Base-by-base conservation (phyloP, 2,113 vertebrate species). In the Rhinoptilus africanus region DNA sequence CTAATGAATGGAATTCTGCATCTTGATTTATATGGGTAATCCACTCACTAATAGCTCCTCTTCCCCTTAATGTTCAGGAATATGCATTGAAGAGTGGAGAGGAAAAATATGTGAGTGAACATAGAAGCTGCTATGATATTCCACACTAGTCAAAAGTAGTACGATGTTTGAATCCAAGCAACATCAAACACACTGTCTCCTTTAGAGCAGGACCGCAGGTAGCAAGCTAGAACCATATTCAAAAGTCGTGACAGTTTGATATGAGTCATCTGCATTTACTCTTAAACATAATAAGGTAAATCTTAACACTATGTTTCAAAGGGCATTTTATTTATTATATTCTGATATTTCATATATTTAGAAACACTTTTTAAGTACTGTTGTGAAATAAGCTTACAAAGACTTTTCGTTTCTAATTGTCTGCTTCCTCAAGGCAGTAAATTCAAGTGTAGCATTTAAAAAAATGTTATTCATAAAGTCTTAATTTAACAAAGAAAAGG, bases 201-300 rank as follows among this genome's bases (percentile, higher is more conserved):
- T 89, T 96, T 89, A 97, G 68, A 91, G 82, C 45, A 26, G 50
- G 67, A 73, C 45, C 92, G 32, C 54, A 56, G 51, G 77, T 72
- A 80, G 50, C 9, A 50, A 88, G 22, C 10, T 74, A 73, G 82
- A 15, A 12, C 28, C 57, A 60, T 76, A 47, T 67, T n/a, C 16
- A 11, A 84, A 85, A 82, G 75, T 54, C 76, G 88, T 76, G 6
- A 88, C 59, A 10, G 37, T 91, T 62, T 91, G 81, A 62, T 96
- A 85, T 34, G 47, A 94, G 60, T 85, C 79, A 92, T 93, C 89
- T 85, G 50, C 66, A 90, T 86, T 94, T 97, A 86, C 66, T 84
- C 56, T 91, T 24, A 84, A 68, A 84, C 53, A 68, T 63, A 73
- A 77, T 47, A 43, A 71, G 73, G 39, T 88, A 96, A 83, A 23